These are phyloP conservation scores for Todus mexicanus DNA, from an alignment of 2,797 vertebrate species.

Conservation along the genomic window DNA sequence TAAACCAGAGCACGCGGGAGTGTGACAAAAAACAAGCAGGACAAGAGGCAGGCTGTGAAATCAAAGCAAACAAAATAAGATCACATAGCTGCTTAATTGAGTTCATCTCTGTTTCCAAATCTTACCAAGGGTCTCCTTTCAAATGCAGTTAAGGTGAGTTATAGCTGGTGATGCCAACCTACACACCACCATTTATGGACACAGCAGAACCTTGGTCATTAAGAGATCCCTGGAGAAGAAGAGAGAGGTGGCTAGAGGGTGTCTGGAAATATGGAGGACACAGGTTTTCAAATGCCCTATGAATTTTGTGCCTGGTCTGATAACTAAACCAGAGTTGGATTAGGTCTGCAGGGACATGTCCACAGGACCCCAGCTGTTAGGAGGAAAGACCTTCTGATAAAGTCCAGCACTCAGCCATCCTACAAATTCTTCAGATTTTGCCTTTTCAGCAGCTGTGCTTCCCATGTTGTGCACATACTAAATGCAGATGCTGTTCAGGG, in stretches of 20 bases:
- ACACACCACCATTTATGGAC: neutral
- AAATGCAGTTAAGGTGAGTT: neutral
- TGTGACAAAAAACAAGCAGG: neutral
- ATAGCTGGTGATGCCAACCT: neutral
- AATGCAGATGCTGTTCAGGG: neutral
- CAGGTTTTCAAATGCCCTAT: neutral
- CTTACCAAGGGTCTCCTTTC: neutral
- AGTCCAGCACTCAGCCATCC: neutral
- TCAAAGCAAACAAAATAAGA: neutral
- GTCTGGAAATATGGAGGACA: neutral
- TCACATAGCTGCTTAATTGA: neutral
- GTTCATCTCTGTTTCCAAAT: neutral
- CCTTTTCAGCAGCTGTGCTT: neutral
- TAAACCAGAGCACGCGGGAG: neutral
- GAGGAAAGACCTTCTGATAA: neutral
- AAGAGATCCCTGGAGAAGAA: neutral
- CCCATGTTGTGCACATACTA: neutral
- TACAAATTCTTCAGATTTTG: neutral
- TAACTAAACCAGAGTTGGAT: neutral
- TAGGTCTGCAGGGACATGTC: neutral
- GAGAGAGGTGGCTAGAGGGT: neutral
- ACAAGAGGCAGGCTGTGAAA: slow-evolving; percentile 27
- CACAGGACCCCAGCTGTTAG: neutral
- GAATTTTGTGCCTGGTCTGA: neutral
- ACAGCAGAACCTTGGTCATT: neutral